A percentile compares a stretch with the other conserved stretches of the same genome.
Conservation (phyloP, 2,797 vertebrate genomes). For the Sebastiscus tertius region DNA sequence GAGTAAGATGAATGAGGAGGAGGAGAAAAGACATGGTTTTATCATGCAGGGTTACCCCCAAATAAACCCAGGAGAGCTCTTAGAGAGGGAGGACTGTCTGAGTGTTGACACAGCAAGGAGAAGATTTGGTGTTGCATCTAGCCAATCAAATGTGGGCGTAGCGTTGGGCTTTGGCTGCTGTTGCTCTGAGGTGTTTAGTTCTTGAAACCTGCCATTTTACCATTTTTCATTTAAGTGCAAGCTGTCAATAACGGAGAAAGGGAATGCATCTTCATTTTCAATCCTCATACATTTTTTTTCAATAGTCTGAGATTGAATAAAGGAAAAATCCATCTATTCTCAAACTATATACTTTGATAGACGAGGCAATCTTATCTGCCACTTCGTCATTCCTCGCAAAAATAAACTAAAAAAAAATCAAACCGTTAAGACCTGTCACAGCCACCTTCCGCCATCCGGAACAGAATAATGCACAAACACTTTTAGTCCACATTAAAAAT, state of each 20-base stretch:
- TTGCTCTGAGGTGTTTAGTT: conserved; percentile 36
- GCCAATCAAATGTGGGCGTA: conserved; percentile 47
- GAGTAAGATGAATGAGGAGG: conserved; percentile 62
- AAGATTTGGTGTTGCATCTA: conserved; percentile 43
- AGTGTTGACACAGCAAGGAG: conserved; percentile 50
- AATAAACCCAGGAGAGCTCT: conserved; percentile 64
- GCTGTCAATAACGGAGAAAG: conserved; percentile 53
- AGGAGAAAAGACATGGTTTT: conserved; percentile 57
- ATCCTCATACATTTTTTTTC: conserved; percentile 7
- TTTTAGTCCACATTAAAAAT: conserved; percentile 84
- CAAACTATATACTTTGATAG: conserved; percentile 63
- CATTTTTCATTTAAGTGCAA: conserved; percentile 53
- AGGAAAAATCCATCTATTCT: conserved; percentile 69
- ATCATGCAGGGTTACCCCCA: conserved; percentile 54
- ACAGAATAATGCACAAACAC: conserved; percentile 79
- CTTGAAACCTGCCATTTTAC: conserved; percentile 48
- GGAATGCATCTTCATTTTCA: conserved; percentile 58
- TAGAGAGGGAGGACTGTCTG: conserved; percentile 46
- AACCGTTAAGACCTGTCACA: conserved; percentile 77
- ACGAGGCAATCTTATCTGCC: conserved; percentile 74
- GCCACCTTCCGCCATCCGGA: conserved; percentile 63
- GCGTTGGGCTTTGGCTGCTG: conserved; percentile 45
- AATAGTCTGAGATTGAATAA: conserved; percentile 65
- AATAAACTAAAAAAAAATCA: conserved; percentile 55
- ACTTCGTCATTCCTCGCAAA: conserved; percentile 71